Base-by-base conservation (phyloP, 1,140 invertebrate species). In the Lordiphosa collinella region DNA sequence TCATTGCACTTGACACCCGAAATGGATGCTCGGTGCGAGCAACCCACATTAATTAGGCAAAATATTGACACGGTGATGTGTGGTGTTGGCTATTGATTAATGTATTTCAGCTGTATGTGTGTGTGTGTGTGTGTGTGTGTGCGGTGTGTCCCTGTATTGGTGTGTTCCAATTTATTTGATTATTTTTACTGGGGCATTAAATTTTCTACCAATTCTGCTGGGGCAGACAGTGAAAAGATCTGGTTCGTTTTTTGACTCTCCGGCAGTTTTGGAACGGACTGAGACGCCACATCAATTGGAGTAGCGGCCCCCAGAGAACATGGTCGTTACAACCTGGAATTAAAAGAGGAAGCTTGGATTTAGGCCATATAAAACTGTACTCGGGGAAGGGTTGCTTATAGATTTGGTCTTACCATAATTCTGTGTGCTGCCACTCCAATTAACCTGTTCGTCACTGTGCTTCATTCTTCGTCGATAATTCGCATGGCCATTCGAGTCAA, bases 1-100 rank as follows among this genome's bases (percentile, higher is more conserved):
- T 47, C 34, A 44, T 37, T 56, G 78, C 76, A 80, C 71, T 76
- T 82, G 76, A 80, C 76, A 75, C 76, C 54, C 71, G 46, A 78
- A 78, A 79, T 78, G 67, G 74, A 79, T 78, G 74, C 71, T 53
- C 53, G 22, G 29, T 53, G 72, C 61, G 36, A 37, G 51, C 61
- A 35, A 55, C 57, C 66, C 76, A 76, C 76, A 80, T 82, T 76
- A 84, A 84, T 82, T 82, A 84, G 78, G 62, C 76, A 76, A 76
- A 76, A 82, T 82, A 82, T 84, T 84, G 76, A 76, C 79, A 82
- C 31, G 52, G 41, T 51, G 79, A 82, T 51, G 53, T 76, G 53
- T 85, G 54, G 67, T 64, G 67, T 58, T 58, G 63, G 32, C 62
- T 67, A 68, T 78, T 82, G 76, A 73, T 75, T 69, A 56, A 79